Evolutionary conservation across 2,113 vertebrate genomes (phyloP).

Genomic region (Peucedramus taeniatus): DNA sequence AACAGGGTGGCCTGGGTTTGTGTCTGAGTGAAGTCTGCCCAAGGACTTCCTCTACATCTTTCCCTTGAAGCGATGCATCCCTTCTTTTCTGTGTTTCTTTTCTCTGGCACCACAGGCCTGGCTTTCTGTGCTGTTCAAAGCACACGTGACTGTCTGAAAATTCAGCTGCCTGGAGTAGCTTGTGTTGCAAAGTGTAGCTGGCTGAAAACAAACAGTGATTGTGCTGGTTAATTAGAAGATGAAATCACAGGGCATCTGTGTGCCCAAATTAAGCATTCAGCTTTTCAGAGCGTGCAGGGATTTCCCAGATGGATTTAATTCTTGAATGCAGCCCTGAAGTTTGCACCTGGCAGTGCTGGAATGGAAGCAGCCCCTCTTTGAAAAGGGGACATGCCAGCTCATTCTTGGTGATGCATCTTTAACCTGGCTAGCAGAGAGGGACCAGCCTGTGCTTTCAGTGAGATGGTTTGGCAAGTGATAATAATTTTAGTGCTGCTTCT

Average conservation of each 20-base stretch:
- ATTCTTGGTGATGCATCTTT: not conserved
- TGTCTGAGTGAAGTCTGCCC: not conserved
- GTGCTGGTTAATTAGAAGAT: constrained; percentile 21
- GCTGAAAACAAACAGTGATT: constrained; percentile 34
- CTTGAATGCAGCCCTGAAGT: not conserved
- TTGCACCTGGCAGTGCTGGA: constrained; percentile 40
- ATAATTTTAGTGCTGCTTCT: not conserved
- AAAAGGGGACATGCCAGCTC: not conserved
- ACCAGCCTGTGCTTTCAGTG: not conserved
- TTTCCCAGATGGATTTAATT: constrained; percentile 42
- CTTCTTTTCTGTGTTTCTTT: not conserved
- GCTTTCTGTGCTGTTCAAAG: not conserved
- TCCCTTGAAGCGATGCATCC: not conserved
- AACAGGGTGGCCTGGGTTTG: not conserved
- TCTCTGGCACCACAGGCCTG: not conserved
- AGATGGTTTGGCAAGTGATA: not conserved
- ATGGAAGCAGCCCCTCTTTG: not conserved
- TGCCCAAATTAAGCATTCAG: not conserved
- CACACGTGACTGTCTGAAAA: not conserved
- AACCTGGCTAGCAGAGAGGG: not conserved
- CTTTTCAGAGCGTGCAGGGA: not conserved
- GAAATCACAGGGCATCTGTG: constrained; percentile 15
- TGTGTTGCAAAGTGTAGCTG: not conserved
- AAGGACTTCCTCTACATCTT: not conserved
- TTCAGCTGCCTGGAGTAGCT: constrained; percentile 1